phyloP scores from a whole-genome alignment of 2,113 vertebrate species.

The Notarius lentiginosus region DNA sequence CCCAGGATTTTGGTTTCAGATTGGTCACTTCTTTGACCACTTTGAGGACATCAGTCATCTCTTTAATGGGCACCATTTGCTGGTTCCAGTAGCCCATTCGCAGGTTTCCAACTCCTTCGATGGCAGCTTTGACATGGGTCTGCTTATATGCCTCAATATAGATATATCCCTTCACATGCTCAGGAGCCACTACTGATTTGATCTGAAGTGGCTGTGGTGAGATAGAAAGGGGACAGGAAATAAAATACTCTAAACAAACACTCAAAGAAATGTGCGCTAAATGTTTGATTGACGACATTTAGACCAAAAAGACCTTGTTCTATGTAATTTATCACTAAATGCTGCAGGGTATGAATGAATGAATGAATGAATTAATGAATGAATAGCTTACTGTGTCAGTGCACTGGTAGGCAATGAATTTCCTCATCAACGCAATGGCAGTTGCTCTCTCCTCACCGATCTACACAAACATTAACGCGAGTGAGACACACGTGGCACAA shows the following conservation, averaged over 20 bases:
- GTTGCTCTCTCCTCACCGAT: conserved; percentile 91
- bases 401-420: conserved; percentile 96
- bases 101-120: conserved; percentile 93
- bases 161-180: conserved; percentile 93
- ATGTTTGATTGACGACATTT: no score
- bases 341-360: background rate
- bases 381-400: conserved; percentile 82
- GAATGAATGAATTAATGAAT: no score
- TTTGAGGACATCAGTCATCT: conserved; percentile 97
- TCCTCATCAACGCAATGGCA: conserved; percentile 91
- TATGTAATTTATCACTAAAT: background rate
- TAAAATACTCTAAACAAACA: background rate
- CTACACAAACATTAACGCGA: conserved; percentile 61
- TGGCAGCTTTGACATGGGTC: conserved; percentile 94
- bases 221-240: background rate
- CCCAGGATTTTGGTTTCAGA: conserved; percentile 95
- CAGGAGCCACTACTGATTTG: conserved; percentile 90
- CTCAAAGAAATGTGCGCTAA: background rate
- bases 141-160: conserved; percentile 97
- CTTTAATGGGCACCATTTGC: conserved; percentile 98
- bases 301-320: background rate
- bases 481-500: background rate
- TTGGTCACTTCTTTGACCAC: conserved; percentile 97
- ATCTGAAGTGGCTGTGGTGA: conserved; percentile 86
- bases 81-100: conserved; percentile 97